Percentiles rank a stretch among this genome's conserved stretches.
These are phyloP conservation scores for Globodera ellingtonae DNA, from an alignment of 1,140 invertebrate genomes.

Conservation along the genomic window DNA sequence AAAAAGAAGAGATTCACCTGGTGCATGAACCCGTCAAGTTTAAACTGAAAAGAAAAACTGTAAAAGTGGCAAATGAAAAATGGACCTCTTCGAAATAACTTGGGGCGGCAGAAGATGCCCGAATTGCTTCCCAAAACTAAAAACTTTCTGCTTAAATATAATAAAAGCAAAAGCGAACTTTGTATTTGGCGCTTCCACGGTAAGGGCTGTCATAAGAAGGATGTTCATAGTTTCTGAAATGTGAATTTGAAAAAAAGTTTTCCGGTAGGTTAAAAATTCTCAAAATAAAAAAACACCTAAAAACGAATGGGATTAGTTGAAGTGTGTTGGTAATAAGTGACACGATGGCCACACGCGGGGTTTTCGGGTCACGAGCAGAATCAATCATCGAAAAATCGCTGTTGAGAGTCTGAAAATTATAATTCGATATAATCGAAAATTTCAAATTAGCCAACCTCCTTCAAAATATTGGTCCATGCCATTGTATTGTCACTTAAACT, in stretches of 20 bases:
- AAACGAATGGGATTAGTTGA: conserved; percentile 81
- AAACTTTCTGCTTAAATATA: not conserved
- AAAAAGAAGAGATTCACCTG: conserved; percentile 1
- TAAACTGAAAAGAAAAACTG: conserved; percentile 1
- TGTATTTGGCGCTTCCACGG: conserved; percentile 71
- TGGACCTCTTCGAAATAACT: conserved; percentile 87
- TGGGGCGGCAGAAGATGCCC: conserved; percentile 87
- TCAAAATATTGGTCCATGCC: conserved; percentile 80
- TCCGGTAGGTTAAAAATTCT: conserved; percentile 62
- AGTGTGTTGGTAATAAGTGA: conserved; percentile 75
- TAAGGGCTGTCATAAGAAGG: conserved; percentile 79
- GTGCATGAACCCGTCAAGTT: conserved; percentile 22
- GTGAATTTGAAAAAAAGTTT: not conserved
- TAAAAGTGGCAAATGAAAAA: not conserved
- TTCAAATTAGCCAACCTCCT: conserved; percentile 59
- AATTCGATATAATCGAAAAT: conserved; percentile 15
- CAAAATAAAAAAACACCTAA: conserved; percentile 69
- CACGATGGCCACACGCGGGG: conserved; percentile 52
- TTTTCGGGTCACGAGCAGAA: conserved; percentile 36
- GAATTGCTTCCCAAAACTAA: conserved; percentile 80
- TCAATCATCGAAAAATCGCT: conserved; percentile 44
- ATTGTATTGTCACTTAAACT: conserved; percentile 88
- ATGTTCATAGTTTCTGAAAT: conserved; percentile 74
- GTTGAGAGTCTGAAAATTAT: conserved; percentile 44
- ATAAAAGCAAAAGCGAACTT: conserved; percentile 11